These are phyloP conservation scores for Anthophora plumipes DNA, from an alignment of 2,888 invertebrate genomes.

Conservation along the genomic window DNA sequence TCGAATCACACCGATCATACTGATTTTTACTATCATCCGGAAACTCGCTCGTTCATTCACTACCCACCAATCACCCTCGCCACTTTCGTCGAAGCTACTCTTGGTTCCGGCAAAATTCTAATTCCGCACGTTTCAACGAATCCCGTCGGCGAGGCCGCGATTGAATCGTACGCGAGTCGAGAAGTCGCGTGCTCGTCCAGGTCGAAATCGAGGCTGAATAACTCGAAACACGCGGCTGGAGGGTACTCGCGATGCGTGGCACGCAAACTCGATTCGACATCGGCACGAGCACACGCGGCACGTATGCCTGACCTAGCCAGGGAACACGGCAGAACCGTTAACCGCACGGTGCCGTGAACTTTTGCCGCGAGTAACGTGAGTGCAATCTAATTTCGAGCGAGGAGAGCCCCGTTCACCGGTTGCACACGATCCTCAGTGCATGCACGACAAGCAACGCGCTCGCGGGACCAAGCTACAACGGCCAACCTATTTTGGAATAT, in stretches of 20 bases:
- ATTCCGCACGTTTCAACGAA: background rate
- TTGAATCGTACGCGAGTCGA: conserved; percentile 4
- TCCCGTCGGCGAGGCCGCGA: background rate
- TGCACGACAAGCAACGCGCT: conserved; percentile 29
- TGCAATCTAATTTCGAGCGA: conserved; percentile 67
- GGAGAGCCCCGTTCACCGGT: conserved; percentile 41
- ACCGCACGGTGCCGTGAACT: conserved; percentile 64
- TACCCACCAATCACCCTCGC: no score
- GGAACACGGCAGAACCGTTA: conserved; percentile 62
- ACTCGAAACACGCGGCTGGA: conserved; percentile 38
- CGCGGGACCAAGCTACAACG: conserved; percentile 8
- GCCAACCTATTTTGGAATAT: conserved; percentile 52
- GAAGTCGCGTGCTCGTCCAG: conserved; percentile 29
- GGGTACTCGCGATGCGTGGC: conserved; percentile 62
- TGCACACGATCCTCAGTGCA: conserved; percentile 21
- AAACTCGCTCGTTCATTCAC: no score
- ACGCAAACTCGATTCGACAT: conserved; percentile 66
- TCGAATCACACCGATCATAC: no score
- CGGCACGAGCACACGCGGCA: conserved; percentile 40
- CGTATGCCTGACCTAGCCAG: conserved; percentile 58
- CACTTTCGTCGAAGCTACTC: no score
- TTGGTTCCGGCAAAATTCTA: no score
- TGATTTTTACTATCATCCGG: no score
- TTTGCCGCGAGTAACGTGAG: conserved; percentile 63
- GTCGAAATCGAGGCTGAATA: conserved; percentile 35